Evolutionary conservation across 2,797 vertebrate species (phyloP), one percentile per base, ranked within the genome.

Genomic region (Sebastes jordani): DNA sequence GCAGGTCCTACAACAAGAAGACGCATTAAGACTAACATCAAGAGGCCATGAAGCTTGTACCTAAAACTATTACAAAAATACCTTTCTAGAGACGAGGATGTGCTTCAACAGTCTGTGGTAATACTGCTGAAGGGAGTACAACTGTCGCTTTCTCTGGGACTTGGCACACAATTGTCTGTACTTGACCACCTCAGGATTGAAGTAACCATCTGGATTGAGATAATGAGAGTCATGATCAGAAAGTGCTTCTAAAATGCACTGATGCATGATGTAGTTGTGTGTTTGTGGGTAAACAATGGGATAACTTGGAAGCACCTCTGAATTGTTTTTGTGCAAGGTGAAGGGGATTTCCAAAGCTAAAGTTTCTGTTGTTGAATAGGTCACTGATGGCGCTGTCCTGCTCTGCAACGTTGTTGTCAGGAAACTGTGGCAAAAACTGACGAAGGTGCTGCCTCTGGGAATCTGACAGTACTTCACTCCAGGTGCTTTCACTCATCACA

Each of bases 131-230:
- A 98, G 96, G 2, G 95, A 96, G 85, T 92, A 95, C 84, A 99
- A 82, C 82, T 98, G 98, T 5, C 96, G 96, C 75, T 97, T 99
- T 86, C 94, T 97, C 92, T 99, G 99, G 0, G 98, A 99, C 91
- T 97, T 99, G 42, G 96, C 95, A 92, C 97, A 99, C 11, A 99
- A 91, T 77, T 98, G 97, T 72, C 99, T 96, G 89, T 99, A 99
- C 68, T 97, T 99, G 76, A 99, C 98, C 80, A 99, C 98, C 81
- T 99, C 98, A 0, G 98, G 98, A 86, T 99, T 99, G 86, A 99
- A 98, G 90, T 97, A 96, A 27, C 99, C 99, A 84, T 99, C 98
- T 99, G 86, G 2, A 69, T 89, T 63, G 32, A 79, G 62, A 80
- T 64, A 72, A 79, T 2, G 1, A 76, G 22, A 46, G 52, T 23